A percentile compares a stretch with the other conserved stretches of the same genome.
Conservation (phyloP, 2,888 invertebrate species). For the Aphelenchoides bicaudatus region DNA sequence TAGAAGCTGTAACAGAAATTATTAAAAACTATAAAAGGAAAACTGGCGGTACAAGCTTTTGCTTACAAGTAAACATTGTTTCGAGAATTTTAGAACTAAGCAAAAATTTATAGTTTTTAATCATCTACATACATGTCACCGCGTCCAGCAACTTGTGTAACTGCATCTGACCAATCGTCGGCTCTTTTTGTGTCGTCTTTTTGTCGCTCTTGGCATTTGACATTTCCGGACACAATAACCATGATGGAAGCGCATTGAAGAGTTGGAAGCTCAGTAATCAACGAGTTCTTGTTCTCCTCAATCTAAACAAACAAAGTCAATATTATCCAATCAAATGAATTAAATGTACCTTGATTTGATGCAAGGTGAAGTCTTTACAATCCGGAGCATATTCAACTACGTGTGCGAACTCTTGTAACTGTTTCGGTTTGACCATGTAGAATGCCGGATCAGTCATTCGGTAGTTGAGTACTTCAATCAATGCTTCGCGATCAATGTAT, state of each 20-base stretch:
- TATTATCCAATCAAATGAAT: too few relatives aligned
- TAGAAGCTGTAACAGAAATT: too few relatives aligned
- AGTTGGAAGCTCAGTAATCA: constrained; percentile 36
- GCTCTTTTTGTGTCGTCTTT: constrained; percentile 2
- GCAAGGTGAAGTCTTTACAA: constrained; percentile 55
- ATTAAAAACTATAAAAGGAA: too few relatives aligned
- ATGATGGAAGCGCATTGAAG: constrained; percentile 54
- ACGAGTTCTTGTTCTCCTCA: not conserved
- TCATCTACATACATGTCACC: too few relatives aligned
- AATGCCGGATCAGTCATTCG: constrained; percentile 52
- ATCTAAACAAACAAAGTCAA: not conserved
- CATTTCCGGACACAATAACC: constrained; percentile 50
- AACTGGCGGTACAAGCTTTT: not conserved
- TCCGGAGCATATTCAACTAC: constrained; percentile 56
- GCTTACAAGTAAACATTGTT: constrained; percentile 30
- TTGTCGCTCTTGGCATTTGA: constrained; percentile 28
- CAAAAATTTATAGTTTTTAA: too few relatives aligned
- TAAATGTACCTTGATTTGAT: constrained; percentile 40
- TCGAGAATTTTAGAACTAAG: too few relatives aligned
- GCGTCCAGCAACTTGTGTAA: constrained; percentile 13
- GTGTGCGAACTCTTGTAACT: constrained; percentile 26
- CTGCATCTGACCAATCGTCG: not conserved
- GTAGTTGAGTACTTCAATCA: constrained; percentile 80
- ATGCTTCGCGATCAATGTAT: constrained; percentile 80
- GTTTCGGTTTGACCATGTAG: constrained; percentile 41